phyloP scores from a whole-genome alignment of 2,113 vertebrate genomes.

The Phoenicopterus ruber region DNA sequence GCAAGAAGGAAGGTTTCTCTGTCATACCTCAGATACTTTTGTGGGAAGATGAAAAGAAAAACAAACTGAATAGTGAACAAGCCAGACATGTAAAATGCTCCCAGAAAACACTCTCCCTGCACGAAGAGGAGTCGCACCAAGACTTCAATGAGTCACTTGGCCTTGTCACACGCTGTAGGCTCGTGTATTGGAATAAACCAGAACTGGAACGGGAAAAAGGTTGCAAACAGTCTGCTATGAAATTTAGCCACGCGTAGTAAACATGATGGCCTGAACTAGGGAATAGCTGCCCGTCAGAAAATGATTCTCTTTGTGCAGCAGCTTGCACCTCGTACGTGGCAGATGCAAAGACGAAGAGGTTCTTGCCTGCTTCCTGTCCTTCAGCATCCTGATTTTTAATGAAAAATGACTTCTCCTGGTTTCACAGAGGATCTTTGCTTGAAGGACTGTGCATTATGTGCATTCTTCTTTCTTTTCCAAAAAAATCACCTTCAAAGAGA shows the following conservation, averaged over 20 bases:
- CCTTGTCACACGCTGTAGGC: background rate
- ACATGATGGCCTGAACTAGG: background rate
- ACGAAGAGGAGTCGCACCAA: accelerated
- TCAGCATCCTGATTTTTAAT: background rate
- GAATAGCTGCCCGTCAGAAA: background rate
- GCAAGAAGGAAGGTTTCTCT: background rate
- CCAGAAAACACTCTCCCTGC: background rate
- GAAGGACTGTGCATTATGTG: background rate
- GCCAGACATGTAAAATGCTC: background rate
- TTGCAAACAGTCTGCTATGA: background rate
- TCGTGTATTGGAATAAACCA: background rate
- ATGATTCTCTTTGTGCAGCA: background rate
- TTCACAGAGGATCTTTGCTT: background rate
- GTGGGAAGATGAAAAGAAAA: background rate
- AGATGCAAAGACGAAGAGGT: background rate
- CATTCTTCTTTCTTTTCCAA: background rate
- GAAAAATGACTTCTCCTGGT: background rate
- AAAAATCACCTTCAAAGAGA: background rate
- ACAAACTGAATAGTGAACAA: background rate
- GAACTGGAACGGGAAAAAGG: background rate
- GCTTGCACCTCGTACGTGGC: background rate
- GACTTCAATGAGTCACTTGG: background rate
- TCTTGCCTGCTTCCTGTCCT: background rate
- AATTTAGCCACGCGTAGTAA: background rate
- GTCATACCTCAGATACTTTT: background rate